Evolutionary conservation across 2,797 vertebrate genomes (phyloP), one percentile per base, ranked within the genome.

Genomic region (Phylloscopus collybita): DNA sequence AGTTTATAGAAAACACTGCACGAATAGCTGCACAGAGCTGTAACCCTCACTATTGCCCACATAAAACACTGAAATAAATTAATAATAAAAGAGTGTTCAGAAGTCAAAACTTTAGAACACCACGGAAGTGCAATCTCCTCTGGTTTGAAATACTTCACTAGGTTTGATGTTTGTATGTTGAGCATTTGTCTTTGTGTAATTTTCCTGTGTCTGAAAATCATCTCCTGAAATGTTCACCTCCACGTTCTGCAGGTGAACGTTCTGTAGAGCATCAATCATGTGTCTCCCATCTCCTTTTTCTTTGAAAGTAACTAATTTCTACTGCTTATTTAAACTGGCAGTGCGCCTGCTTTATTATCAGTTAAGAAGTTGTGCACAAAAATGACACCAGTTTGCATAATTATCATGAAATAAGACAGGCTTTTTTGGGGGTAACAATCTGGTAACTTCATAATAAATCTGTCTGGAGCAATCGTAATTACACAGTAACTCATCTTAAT

Each of bases 401-500:
- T 91, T 95, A 73, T 93, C 79, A 94, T 95, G 83, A 96, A 97
- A 96, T 96, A 96, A 80, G 89, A 70, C 71, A 84, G 92, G 91
- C 80, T 88, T 96, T 97, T 96, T 97, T 96, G 95, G 83, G 82
- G 93, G 93, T 91, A 96, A 95, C 93, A 96, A 96, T 92, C 93
- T 80, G 87, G 88, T 94, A 96, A 94, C 87, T 96, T 90, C 75
- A 74, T 93, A 95, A 92, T 91, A 96, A 97, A 96, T 96, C 91
- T 94, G 94, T 90, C 93, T 93, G 88, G 90, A 96, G 95, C 90
- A 81, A 93, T 73, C 42, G 51, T 89, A 97, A 97, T 97, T 97
- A 96, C 90, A 96, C 95, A 86, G 91, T 96, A 93, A 96, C 78
- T 97, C 86, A 96, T 95, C 87, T 79, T 96, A 96, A 97, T 96